These are phyloP conservation scores for Troilus luridus DNA, from an alignment of 2,888 invertebrate species.

Conservation along the genomic window DNA sequence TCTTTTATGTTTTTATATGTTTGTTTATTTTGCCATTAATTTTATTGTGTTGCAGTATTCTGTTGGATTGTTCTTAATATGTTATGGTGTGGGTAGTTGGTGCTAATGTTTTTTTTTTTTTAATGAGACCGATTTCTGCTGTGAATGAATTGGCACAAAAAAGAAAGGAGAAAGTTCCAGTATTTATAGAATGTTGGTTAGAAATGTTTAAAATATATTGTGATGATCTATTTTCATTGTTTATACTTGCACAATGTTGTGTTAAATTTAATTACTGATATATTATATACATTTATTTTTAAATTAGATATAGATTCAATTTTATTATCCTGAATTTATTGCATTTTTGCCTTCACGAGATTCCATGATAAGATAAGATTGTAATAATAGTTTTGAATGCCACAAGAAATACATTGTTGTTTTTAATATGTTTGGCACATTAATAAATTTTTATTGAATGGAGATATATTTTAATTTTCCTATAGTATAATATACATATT, in stretches of 20 bases:
- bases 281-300: slow-evolving; percentile 36
- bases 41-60: slow-evolving; percentile 55
- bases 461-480: background rate
- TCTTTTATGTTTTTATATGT: slow-evolving; percentile 49
- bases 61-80: slow-evolving; percentile 48
- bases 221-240: slow-evolving; percentile 44
- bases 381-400: background rate
- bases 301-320: slow-evolving; percentile 20
- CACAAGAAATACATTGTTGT: slow-evolving; percentile 31
- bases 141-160: slow-evolving; percentile 51
- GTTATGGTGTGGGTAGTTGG: slow-evolving; percentile 58
- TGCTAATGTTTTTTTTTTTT: slow-evolving; percentile 52
- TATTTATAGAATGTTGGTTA: slow-evolving; percentile 44
- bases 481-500: background rate
- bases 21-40: slow-evolving; percentile 42
- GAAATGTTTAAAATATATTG: slow-evolving; percentile 33
- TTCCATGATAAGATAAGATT: slow-evolving; percentile 21
- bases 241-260: slow-evolving; percentile 36
- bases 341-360: slow-evolving; percentile 36
- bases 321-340: slow-evolving; percentile 23
- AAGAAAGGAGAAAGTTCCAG: slow-evolving; percentile 17
- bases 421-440: slow-evolving; percentile 54
- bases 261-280: slow-evolving; percentile 55
- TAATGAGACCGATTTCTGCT: background rate
- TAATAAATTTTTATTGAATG: slow-evolving; percentile 52